phyloP scores from a whole-genome alignment of 2,113 vertebrate genomes.

The Emydocephalus ijimae region DNA sequence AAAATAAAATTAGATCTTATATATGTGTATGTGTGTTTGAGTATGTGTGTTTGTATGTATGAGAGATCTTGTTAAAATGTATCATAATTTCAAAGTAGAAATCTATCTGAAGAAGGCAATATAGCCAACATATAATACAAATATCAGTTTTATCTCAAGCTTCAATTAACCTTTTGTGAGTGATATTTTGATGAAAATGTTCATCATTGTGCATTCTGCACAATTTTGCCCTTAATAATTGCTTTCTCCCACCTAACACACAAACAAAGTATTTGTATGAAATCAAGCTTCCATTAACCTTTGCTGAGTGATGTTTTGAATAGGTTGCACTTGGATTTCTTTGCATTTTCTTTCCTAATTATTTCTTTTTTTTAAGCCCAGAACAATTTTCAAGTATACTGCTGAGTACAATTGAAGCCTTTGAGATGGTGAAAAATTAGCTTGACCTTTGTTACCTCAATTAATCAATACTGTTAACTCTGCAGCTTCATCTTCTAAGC shows the following conservation, averaged over 20 bases:
- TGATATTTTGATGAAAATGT: slow-evolving; percentile 7
- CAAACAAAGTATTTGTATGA: slow-evolving; percentile 22
- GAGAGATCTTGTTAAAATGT: not conserved
- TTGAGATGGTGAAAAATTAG: slow-evolving; percentile 48
- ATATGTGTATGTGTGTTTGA: not conserved
- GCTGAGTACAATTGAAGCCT: slow-evolving; percentile 37
- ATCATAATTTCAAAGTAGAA: not conserved
- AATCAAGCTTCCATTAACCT: slow-evolving; percentile 26
- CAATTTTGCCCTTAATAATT: slow-evolving; percentile 17
- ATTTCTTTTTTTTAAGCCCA: slow-evolving; percentile 33
- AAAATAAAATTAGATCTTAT: not conserved
- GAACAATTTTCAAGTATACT: slow-evolving; percentile 49
- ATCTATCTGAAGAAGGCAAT: not conserved
- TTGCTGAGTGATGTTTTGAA: slow-evolving; percentile 23
- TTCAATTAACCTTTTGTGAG: slow-evolving; percentile 30
- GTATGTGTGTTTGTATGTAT: not conserved
- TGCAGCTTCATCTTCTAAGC: slow-evolving; percentile 52
- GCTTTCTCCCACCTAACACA: slow-evolving; percentile 33
- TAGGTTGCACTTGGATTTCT: not conserved
- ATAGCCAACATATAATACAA: not conserved
- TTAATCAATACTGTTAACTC: slow-evolving; percentile 59
- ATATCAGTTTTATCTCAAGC: not conserved
- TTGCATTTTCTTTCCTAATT: slow-evolving; percentile 11
- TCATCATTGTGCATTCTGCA: not conserved
- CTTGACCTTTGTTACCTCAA: slow-evolving; percentile 60